Conservation (phyloP, 1,140 invertebrate genomes). For the Danaus plexippus region DNA sequence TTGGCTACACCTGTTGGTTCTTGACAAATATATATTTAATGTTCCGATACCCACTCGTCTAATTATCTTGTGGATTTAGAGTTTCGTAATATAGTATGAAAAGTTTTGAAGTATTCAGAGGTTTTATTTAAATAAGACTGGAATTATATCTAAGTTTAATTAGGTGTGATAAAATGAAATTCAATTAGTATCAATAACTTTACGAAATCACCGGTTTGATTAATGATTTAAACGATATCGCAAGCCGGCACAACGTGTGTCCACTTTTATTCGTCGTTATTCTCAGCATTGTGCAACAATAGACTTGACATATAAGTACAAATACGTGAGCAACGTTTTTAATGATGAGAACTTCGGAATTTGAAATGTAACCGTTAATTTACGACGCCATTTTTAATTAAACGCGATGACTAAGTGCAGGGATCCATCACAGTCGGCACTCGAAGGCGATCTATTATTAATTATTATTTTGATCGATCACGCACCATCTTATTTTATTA, state of each 20-base stretch:
- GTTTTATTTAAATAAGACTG: too few species aligned
- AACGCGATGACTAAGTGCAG: conserved; percentile 67
- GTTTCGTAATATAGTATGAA: too few species aligned
- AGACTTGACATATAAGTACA: conserved; percentile 34
- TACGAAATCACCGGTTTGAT: conserved; percentile 27
- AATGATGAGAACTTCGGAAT: conserved; percentile 48
- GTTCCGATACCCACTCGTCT: too few species aligned
- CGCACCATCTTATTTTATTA: conserved; percentile 64
- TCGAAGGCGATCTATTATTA: conserved; percentile 64
- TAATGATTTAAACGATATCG: conserved; percentile 40
- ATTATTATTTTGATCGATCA: conserved; percentile 71
- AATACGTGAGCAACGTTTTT: conserved; percentile 35
- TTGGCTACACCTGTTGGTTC: conserved; percentile 11
- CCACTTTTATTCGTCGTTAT: conserved; percentile 19
- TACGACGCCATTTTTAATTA: conserved; percentile 65
- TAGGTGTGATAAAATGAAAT: too few species aligned
- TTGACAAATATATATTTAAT: conserved; percentile 2
- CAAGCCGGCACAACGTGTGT: conserved; percentile 22
- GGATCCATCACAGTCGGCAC: conserved; percentile 58
- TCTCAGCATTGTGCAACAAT: conserved; percentile 27
- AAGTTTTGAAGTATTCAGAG: too few species aligned
- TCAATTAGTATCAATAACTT: conserved; percentile 1
- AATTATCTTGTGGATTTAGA: too few species aligned
- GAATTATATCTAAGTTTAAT: too few species aligned
- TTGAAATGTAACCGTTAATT: conserved; percentile 63